Percentiles rank a stretch among this genome's conserved stretches.
Evolutionary conservation across 2,888 invertebrate genomes (phyloP).

Genomic region (Hemaris fuciformis): DNA sequence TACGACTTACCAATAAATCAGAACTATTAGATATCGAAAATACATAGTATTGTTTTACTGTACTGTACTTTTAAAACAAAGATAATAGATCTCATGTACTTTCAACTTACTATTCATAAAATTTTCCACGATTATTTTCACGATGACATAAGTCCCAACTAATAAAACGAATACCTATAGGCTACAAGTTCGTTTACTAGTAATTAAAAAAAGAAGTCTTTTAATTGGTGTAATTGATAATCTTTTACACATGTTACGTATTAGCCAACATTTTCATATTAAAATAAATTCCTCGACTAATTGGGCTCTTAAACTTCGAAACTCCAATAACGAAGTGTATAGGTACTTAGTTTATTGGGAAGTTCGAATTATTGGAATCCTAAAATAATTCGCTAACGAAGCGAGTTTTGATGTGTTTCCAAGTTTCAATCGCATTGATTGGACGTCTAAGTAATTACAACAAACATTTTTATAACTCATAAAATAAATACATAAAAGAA

Average conservation of each 20-base stretch:
- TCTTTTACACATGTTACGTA: neutral
- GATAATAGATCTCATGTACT: too few species aligned
- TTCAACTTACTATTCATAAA: too few species aligned
- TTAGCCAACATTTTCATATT: neutral
- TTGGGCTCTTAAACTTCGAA: neutral
- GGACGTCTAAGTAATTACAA: neutral
- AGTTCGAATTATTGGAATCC: slow-evolving; percentile 11
- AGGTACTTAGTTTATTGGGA: neutral
- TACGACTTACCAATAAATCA: too few species aligned
- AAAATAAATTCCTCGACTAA: slow-evolving; percentile 1
- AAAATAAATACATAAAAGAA: neutral
- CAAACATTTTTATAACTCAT: neutral
- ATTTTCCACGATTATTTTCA: too few species aligned
- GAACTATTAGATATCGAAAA: too few species aligned
- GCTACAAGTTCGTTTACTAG: too few species aligned
- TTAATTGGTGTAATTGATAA: too few species aligned
- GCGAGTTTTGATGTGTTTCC: slow-evolving; percentile 17
- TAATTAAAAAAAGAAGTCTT: too few species aligned
- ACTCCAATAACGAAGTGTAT: slow-evolving; percentile 3
- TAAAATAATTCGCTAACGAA: slow-evolving; percentile 14
- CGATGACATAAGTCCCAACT: too few species aligned
- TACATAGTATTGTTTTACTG: too few species aligned
- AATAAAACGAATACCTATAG: too few species aligned
- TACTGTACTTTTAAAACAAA: too few species aligned
- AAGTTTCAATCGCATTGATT: neutral